Conservation (phyloP, 2,888 invertebrate genomes). For the Drosophila koepferae region DNA sequence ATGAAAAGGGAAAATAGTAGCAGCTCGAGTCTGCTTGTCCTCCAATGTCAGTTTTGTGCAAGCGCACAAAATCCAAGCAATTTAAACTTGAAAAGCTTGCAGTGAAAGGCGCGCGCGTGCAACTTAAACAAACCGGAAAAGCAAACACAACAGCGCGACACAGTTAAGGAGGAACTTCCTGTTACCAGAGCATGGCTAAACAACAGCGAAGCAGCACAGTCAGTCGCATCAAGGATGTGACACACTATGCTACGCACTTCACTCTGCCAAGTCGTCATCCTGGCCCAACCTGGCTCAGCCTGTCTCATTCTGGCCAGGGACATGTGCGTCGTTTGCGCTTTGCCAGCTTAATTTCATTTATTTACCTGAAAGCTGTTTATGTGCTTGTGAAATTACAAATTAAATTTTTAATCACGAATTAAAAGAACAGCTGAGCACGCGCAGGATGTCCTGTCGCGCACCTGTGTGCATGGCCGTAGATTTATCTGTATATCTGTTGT, state of each 20-base stretch:
- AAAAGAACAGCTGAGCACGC: slow-evolving; percentile 50
- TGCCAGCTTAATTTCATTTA: slow-evolving; percentile 77
- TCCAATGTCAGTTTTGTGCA: slow-evolving; percentile 48
- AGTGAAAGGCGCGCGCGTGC: slow-evolving; percentile 61
- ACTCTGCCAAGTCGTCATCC: slow-evolving; percentile 10
- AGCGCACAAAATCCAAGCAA: slow-evolving; percentile 67
- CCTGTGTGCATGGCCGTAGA: slow-evolving; percentile 16
- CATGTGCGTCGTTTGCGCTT: slow-evolving; percentile 32
- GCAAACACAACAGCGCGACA: slow-evolving; percentile 76
- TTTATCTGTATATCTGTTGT: slow-evolving; percentile 49
- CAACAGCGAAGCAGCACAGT: slow-evolving; percentile 41
- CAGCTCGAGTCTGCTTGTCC: slow-evolving; percentile 24
- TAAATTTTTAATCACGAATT: slow-evolving; percentile 77
- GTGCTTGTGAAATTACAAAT: slow-evolving; percentile 78
- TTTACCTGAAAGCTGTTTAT: slow-evolving; percentile 79
- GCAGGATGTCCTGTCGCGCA: slow-evolving; percentile 32
- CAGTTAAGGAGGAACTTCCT: slow-evolving; percentile 79
- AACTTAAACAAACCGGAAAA: slow-evolving; percentile 80
- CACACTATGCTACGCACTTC: slow-evolving; percentile 47
- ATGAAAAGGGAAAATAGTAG: slow-evolving; percentile 3
- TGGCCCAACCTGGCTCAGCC: neutral
- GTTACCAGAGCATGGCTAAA: slow-evolving; percentile 60
- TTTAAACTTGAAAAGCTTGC: slow-evolving; percentile 77
- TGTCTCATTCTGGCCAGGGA: slow-evolving; percentile 35
- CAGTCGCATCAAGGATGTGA: slow-evolving; percentile 45